Base-by-base conservation (phyloP, 2,113 vertebrate species). In the Lophius piscatorius region DNA sequence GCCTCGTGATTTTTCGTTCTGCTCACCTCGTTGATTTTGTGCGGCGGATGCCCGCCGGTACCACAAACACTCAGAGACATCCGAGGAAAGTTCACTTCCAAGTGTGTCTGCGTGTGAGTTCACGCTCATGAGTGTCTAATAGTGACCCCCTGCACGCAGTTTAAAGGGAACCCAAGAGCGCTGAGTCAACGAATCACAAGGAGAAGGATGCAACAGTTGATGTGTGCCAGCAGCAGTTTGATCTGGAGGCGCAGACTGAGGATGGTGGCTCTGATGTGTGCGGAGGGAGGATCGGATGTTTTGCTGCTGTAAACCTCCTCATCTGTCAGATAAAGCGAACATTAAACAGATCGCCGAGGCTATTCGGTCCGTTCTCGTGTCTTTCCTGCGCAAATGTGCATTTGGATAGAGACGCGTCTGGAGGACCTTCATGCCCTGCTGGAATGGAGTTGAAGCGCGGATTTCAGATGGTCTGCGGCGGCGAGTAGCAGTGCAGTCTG, bases 171-270 rank as follows among this genome's bases (percentile, higher is more conserved):
- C 66, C 82, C 68, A 72, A 74, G 81, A 80, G 84, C 58, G 81
- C 79, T 80, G 82, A 84, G 85, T 83, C 88, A 84, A 82, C 82
- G 78, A 80, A 80, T 84, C 82, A 51, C 78, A 48, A 56, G 67
- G 12, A 87, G 82, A 74, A 82, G 86, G 85, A 90, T 90, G 86
- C 84, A 85, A 82, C 82, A 82, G 78, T 81, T 80, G 76, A 73
- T 68, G 75, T 69, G 78, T 48, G 69, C 73, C 11, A 74, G 50
- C 46, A 57, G 70, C 57, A 64, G 74, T 52, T 74, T 65, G 60
- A 7, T 60, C 73, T 64, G 65, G 55, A 76, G 58, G 48, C 67
- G 50, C 35, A 17, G 20, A 22, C 39, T 17, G 63, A 80, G 67
- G 76, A 86, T 80, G 78, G 77, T 64, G 77, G 54, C 62, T 66